Base-by-base conservation (phyloP, 1,140 invertebrate genomes). In the Lepidurus packardi region DNA sequence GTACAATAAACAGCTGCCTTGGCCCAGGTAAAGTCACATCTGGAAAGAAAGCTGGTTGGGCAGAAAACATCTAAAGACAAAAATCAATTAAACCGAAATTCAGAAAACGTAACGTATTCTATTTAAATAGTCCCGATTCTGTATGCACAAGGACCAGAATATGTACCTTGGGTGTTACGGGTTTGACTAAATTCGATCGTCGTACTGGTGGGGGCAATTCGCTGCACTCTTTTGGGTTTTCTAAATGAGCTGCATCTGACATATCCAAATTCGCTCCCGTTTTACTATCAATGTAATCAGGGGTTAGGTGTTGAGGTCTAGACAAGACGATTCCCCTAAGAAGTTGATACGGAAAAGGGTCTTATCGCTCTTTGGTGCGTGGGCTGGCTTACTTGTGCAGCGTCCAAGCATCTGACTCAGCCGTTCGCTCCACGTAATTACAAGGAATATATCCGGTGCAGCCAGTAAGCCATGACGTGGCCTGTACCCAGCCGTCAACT, bases 381-480 rank as follows among this genome's bases (percentile, higher is more conserved):
- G 16, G 16, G 13, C 13, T 21, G 8, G 16, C 53, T 80, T 80
- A 86, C 83, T 90, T 89, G 82, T 96, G 94, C 43, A 95, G 83
- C 6, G 93, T 95, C 94, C 94, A 96, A 1, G 93, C 92, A 86
- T 95, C 93, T 2, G 93, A 94, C 83, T 96, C 94, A 0, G 93
- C 91, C 1, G 92, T 93, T 47, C 92, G 88, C 83, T 91, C 90
- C 0, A 93, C 94, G 80, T 93, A 94, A 82, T 92, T 92, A 73
- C 90, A 89, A 0, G 94, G 94, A 80, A 96, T 86, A 82, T 90
- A 90, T 0, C 94, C 94, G 21, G 89, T 88, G 80, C 83, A 84
- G 43, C 86, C 94, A 10, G 94, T 95, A 24, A 94, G 85, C 93
- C 93, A 96, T 0, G 93, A 95, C 41, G 90, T 91, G 34, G 94